Conservation (phyloP, 1,140 invertebrate species). For the Cydia fagiglandana region DNA sequence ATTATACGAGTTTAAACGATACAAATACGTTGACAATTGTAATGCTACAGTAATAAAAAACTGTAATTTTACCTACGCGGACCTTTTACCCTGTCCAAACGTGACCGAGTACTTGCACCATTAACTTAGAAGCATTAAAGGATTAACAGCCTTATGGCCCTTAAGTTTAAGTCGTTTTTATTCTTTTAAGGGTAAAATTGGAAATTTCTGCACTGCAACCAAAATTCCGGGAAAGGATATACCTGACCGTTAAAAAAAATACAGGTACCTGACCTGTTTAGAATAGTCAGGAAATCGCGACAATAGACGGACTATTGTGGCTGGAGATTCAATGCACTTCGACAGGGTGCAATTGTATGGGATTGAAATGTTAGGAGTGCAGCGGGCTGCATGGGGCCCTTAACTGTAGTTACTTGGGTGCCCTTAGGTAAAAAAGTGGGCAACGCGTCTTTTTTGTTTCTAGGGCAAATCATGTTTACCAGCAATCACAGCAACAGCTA, state of each 20-base stretch:
- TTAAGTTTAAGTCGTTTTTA: neutral
- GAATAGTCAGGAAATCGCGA: slow-evolving; percentile 22
- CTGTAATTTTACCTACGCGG: slow-evolving; percentile 2
- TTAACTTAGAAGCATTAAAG: neutral
- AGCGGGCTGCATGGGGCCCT: neutral
- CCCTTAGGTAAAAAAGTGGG: neutral
- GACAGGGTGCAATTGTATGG: slow-evolving; percentile 12
- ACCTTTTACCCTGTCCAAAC: slow-evolving; percentile 22
- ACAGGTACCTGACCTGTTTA: slow-evolving; percentile 22
- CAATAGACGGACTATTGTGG: slow-evolving; percentile 1
- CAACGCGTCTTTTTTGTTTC: neutral
- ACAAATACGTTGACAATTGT: slow-evolving; percentile 10
- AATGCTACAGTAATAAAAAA: slow-evolving; percentile 4
- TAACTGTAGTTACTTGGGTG: neutral
- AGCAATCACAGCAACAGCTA: neutral
- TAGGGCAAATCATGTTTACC: neutral
- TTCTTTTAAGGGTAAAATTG: neutral
- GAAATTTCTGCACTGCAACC: slow-evolving; percentile 15
- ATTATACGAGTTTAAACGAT: slow-evolving; percentile 1
- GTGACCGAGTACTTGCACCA: slow-evolving; percentile 19
- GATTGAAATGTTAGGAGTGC: slow-evolving; percentile 20
- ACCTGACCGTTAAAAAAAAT: slow-evolving; percentile 21
- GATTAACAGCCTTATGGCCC: neutral
- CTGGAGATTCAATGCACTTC: neutral
- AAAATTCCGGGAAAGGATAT: slow-evolving; percentile 12